Conservation (phyloP, 2,888 invertebrate genomes). For the Myopa testacea region DNA sequence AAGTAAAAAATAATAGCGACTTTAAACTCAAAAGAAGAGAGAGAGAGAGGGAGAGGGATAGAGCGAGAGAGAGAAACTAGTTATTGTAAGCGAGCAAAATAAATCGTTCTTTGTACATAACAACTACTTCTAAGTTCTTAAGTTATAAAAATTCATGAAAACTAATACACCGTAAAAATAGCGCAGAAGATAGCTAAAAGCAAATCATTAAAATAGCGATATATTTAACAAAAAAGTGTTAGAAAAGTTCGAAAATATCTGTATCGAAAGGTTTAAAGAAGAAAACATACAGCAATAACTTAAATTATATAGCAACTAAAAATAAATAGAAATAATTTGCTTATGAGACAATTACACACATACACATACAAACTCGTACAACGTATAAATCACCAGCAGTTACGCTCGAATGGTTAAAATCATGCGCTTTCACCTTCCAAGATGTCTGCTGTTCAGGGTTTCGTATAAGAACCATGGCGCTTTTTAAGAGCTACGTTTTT, state of each 20-base stretch:
- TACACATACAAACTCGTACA: background rate
- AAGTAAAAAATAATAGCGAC: background rate
- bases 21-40: conserved; percentile 16
- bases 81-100: background rate
- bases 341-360: background rate
- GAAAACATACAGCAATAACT: background rate
- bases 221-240: background rate
- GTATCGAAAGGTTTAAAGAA: background rate
- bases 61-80: background rate
- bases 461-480: no score
- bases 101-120: conserved; percentile 19
- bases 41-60: background rate
- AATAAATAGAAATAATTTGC: background rate
- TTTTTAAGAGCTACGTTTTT: no score
- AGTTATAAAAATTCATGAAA: conserved; percentile 1
- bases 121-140: background rate
- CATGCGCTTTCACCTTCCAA: background rate
- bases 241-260: background rate
- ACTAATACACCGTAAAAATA: background rate
- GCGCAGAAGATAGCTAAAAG: conserved; percentile 25
- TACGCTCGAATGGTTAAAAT: no score
- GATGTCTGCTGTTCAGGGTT: background rate
- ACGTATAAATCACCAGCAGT: no score
- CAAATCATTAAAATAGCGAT: conserved; percentile 18
- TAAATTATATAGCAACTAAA: background rate